These are phyloP conservation scores for Drosophila orena DNA, from an alignment of 1,140 invertebrate genomes.

Conservation along the genomic window DNA sequence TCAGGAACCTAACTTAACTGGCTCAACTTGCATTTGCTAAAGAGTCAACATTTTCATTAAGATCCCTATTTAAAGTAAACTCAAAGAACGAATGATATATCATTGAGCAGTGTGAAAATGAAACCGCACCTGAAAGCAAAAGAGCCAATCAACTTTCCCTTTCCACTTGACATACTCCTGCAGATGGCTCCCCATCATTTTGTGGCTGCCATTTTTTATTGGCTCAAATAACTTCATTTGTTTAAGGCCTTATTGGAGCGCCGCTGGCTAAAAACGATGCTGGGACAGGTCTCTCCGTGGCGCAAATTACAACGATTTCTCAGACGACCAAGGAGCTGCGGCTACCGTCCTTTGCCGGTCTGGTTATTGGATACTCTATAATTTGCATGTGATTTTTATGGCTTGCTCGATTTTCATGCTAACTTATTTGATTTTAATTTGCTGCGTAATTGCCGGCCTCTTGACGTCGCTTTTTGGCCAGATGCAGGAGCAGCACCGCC, in stretches of 20 bases:
- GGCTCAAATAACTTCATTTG: constrained; percentile 81
- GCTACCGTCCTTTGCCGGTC: constrained; percentile 22
- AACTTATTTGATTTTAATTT: constrained; percentile 85
- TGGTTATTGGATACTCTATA: constrained; percentile 67
- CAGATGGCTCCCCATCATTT: constrained; percentile 46
- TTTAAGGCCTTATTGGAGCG: constrained; percentile 75
- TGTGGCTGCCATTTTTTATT: constrained; percentile 67
- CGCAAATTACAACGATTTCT: constrained; percentile 79
- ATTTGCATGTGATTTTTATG: constrained; percentile 84
- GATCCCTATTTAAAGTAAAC: too few species aligned
- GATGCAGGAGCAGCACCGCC: background rate
- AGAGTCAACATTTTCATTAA: too few species aligned
- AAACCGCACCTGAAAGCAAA: constrained; percentile 12
- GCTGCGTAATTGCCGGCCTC: constrained; percentile 75
- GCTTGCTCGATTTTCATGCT: constrained; percentile 70
- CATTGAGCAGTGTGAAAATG: background rate
- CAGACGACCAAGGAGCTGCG: constrained; percentile 24
- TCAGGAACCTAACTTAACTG: background rate
- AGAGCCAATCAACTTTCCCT: constrained; percentile 56
- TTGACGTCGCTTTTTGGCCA: background rate
- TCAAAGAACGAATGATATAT: too few species aligned
- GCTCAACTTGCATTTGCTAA: too few species aligned
- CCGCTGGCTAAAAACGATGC: constrained; percentile 38
- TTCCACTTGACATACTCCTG: constrained; percentile 57
- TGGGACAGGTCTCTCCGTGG: constrained; percentile 42